Base-by-base conservation (phyloP, 2,113 vertebrate species). In the Sinocyclocheilus anophthalmus region DNA sequence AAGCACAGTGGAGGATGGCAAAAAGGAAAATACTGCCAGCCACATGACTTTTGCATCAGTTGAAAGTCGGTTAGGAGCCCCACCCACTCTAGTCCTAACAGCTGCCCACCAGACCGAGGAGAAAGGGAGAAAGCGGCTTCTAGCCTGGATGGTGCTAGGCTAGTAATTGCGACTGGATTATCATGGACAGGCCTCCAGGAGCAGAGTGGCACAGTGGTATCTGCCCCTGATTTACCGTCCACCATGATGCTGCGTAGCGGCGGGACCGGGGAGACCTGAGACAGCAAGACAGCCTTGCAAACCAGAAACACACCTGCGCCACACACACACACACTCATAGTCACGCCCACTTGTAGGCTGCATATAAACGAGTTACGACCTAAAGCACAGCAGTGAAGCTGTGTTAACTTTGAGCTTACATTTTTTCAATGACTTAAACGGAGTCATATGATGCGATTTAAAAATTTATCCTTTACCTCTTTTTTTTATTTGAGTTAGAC, bases 81-180 rank as follows among this genome's bases (percentile, higher is more conserved):
- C 95, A 99, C 98, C n/a, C n/a, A n/a, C n/a, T n/a, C 97, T 97
- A n/a, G 98, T 99, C 91, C 94, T 97, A 92, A 98, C 97, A 1
- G 96, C 97, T n/a, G n/a, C n/a, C n/a, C n/a, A n/a, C n/a, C n/a
- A n/a, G n/a, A n/a, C n/a, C n/a, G n/a, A n/a, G n/a, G n/a, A n/a
- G n/a, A n/a, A n/a, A n/a, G 97, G 1, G 98, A 99, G 93, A 99
- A 99, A 0, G 98, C n/a, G 98, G 1, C 98, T 99, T 91, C 98
- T 94, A 42, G 97, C 97, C 93, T 99, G 98, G 69, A 99, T 96
- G 20, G 96, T 94, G 55, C n/a, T 97, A 98, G 89, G 95, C 96
- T n/a, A 1, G 96, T 99, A 92, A 99, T 94, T 85, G 98, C n/a
- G 98, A 94, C 98, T 99, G 93, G 98, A 95, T 99, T 99, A 95